Conservation (phyloP, 2,888 invertebrate genomes). For the Apodemia hepburni region DNA sequence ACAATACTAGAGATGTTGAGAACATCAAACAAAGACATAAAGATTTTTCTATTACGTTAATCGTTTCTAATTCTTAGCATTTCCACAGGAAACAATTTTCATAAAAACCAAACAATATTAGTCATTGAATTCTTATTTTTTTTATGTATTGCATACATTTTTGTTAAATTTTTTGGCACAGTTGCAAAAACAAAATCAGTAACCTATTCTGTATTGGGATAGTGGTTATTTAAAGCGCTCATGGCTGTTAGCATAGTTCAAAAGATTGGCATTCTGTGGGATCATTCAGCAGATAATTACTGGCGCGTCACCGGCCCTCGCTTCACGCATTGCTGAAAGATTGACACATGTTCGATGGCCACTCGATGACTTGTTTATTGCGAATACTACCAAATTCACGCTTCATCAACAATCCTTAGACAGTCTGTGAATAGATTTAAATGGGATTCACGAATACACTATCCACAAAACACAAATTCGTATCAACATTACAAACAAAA, state of each 20-base stretch:
- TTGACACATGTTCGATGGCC: slow-evolving; percentile 51
- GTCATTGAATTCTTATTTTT: slow-evolving; percentile 1
- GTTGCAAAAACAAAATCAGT: background rate
- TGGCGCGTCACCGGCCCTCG: slow-evolving; percentile 45
- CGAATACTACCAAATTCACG: slow-evolving; percentile 42
- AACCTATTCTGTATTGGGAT: slow-evolving; percentile 25
- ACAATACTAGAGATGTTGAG: slow-evolving; percentile 57
- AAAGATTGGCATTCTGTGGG: slow-evolving; percentile 37
- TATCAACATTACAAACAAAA: too few relatives aligned
- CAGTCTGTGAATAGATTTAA: slow-evolving; percentile 1
- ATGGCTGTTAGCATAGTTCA: slow-evolving; percentile 32
- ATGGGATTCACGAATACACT: too few relatives aligned
- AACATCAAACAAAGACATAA: slow-evolving; percentile 64
- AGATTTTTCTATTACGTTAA: slow-evolving; percentile 24
- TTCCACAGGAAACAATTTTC: slow-evolving; percentile 3
- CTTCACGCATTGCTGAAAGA: slow-evolving; percentile 54
- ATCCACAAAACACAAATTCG: too few relatives aligned
- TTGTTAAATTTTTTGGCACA: slow-evolving; percentile 6
- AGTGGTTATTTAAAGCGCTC: slow-evolving; percentile 35
- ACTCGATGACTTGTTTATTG: slow-evolving; percentile 64
- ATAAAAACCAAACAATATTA: background rate
- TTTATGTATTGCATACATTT: slow-evolving; percentile 1
- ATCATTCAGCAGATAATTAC: slow-evolving; percentile 63
- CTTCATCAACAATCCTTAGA: slow-evolving; percentile 34
- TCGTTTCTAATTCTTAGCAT: background rate